Evolutionary conservation across 30 jellyfish, hydroid and myxozoan species (phyloP), one percentile per base, ranked within the genome.

Genomic region (Nemopilema nomurai): DNA sequence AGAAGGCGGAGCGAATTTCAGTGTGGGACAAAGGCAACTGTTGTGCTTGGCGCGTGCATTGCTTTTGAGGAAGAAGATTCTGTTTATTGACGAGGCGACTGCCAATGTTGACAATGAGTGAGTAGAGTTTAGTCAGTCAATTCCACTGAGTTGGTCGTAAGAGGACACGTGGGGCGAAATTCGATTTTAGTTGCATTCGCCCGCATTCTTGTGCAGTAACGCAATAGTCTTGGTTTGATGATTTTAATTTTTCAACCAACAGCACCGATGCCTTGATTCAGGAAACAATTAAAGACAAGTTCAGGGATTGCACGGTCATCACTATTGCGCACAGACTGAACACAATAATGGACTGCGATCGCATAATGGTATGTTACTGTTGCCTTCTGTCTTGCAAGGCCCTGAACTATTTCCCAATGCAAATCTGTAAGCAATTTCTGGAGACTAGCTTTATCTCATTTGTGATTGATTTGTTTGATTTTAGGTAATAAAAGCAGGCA

Each of bases 231-330:
- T 22, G n/a, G 8, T 16, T 28, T 27, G 20, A 28, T 62, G 28
- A 41, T 32, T 30, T 22, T 0, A 29, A 6, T 73, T 18, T 51
- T 85, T 85, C 49, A 57, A 22, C 51, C 69, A 17, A 8, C 67
- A 90, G 97, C 62, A 83, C 97, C 30, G 97, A 89, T 81, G 85
- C 92, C 8, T 57, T 89, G 67, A 89, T 89, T 9, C 97, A 89
- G 70, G 80, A 74, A 51, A 89, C 97, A 33, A 82, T 89, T 30
- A 82, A 90, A 18, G 90, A 81, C 9, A 89, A 89, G 67, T 89
- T 89, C 76, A 81, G 87, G 57, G 90, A 89, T 67, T 89, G 97
- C 29, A 89, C 97, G 6, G 97, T 89, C 17, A 9, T 89, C 29
- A 89, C 97, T 20, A 70, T 89, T 23, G 97, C 97, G 28, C 97